These are phyloP conservation scores for Apteryx owenii DNA, from an alignment of 2,113 vertebrate genomes.

Conservation along the genomic window DNA sequence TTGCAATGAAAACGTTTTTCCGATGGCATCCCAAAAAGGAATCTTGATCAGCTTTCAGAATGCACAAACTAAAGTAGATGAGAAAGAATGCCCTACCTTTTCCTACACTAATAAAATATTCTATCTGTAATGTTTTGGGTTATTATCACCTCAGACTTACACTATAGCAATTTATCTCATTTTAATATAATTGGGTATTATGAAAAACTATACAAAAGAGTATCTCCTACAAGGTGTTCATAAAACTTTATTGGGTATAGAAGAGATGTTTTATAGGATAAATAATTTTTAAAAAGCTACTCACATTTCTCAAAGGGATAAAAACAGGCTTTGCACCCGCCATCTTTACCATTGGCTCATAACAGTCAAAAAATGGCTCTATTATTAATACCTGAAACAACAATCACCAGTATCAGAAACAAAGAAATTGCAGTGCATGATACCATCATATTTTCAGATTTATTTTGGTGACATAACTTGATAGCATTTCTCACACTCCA, in stretches of 20 bases:
- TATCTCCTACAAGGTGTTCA: neutral
- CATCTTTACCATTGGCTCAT: slow-evolving; percentile 94
- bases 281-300: slow-evolving; percentile 63
- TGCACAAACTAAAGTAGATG: neutral
- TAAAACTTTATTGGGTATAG: neutral
- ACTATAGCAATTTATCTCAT: neutral
- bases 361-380: slow-evolving; percentile 95
- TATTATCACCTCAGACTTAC: neutral
- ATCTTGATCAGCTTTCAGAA: neutral
- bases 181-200: neutral
- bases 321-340: slow-evolving; percentile 90
- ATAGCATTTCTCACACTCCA: neutral
- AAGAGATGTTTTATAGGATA: neutral
- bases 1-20: neutral
- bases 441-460: neutral
- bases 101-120: neutral
- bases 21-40: neutral
- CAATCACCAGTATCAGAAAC: neutral
- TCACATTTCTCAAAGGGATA: slow-evolving; percentile 88
- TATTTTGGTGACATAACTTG: neutral
- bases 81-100: neutral
- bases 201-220: neutral
- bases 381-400: slow-evolving; percentile 92
- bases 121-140: neutral
- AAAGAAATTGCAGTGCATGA: neutral